phyloP scores from a whole-genome alignment of 1,140 invertebrate species.

The Euura saliciscinereae region DNA sequence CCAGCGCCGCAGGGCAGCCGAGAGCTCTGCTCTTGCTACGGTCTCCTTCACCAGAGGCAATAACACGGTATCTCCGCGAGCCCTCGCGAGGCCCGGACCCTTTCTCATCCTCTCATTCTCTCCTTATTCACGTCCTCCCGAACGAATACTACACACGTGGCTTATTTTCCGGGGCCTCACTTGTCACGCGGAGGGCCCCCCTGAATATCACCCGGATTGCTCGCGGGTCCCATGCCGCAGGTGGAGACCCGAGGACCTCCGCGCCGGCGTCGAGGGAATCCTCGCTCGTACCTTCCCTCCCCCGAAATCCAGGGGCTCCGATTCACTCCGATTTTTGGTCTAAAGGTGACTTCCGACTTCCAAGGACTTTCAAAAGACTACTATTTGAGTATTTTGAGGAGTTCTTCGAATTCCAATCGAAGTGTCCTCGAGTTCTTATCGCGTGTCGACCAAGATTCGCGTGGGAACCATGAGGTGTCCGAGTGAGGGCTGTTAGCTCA shows the following conservation, averaged over 20 bases:
- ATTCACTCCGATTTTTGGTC: too few species aligned
- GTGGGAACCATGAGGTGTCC: too few species aligned
- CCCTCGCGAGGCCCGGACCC: neutral
- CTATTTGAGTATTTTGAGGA: too few species aligned
- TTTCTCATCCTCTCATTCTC: neutral
- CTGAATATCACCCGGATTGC: slow-evolving; percentile 19
- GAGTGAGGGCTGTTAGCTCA: too few species aligned
- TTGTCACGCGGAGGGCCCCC: slow-evolving; percentile 40
- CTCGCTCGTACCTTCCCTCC: slow-evolving; percentile 5
- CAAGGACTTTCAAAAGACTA: too few species aligned
- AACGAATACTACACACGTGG: neutral
- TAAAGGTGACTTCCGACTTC: too few species aligned
- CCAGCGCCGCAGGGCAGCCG: slow-evolving; percentile 55
- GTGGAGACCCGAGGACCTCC: neutral
- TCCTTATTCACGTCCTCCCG: neutral
- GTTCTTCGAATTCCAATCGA: too few species aligned
- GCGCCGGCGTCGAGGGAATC: neutral
- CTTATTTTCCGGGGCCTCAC: slow-evolving; percentile 40
- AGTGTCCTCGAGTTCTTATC: too few species aligned
- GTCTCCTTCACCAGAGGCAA: slow-evolving; percentile 11
- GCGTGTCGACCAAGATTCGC: too few species aligned
- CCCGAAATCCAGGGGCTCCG: neutral
- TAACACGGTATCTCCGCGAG: neutral
- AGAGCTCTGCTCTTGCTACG: slow-evolving; percentile 22
- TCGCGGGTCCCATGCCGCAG: slow-evolving; percentile 19